Evolutionary conservation across 1,140 invertebrate species (phyloP).

Genomic region (Anthonomus grandis): DNA sequence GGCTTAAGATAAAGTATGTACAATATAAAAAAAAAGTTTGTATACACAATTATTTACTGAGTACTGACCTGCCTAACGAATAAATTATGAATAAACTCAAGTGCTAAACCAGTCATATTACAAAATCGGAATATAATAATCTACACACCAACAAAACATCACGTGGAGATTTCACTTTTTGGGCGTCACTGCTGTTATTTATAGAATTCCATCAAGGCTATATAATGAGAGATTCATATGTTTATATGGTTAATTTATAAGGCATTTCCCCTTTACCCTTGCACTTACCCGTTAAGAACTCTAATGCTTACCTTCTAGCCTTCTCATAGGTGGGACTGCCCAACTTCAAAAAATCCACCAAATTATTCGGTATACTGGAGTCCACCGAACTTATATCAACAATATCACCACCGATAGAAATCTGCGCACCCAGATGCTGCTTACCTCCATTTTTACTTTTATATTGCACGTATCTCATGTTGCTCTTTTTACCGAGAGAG

Average conservation of each 20-base stretch:
- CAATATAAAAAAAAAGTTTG: too few species aligned
- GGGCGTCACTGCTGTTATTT: background rate
- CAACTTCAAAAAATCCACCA: constrained; percentile 57
- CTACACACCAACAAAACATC: too few species aligned
- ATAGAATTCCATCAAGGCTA: background rate
- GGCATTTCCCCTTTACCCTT: too few species aligned
- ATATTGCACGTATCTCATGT: constrained; percentile 57
- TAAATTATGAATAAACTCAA: too few species aligned
- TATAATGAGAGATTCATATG: background rate
- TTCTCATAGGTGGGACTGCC: constrained; percentile 53
- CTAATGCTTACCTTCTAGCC: constrained; percentile 55
- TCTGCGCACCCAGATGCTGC: constrained; percentile 57
- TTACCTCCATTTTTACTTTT: constrained; percentile 51
- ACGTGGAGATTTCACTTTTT: too few species aligned
- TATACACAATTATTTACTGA: too few species aligned
- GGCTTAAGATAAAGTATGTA: too few species aligned
- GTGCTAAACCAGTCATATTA: too few species aligned
- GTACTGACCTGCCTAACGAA: too few species aligned
- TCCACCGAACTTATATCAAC: constrained; percentile 58
- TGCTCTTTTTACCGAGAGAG: constrained; percentile 22
- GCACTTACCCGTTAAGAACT: too few species aligned
- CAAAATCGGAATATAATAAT: too few species aligned
- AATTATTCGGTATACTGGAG: constrained; percentile 56
- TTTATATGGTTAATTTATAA: too few species aligned
- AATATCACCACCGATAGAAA: constrained; percentile 55